phyloP scores from a whole-genome alignment of 2,888 invertebrate genomes.

The Stomorhina lunata region DNA sequence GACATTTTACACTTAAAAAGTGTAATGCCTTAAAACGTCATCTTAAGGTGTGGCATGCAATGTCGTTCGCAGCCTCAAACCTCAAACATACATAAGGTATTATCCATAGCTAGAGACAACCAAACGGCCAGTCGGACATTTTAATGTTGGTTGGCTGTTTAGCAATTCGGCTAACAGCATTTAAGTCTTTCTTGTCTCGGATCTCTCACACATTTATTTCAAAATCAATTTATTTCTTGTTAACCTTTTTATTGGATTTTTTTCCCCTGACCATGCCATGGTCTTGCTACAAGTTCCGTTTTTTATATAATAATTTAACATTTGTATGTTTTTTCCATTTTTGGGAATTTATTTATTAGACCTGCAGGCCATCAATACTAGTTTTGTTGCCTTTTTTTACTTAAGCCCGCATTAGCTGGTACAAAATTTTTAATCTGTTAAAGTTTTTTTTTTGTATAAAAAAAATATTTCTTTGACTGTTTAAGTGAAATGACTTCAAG shows the following conservation, averaged over 20 bases:
- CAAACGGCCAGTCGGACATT: conserved; percentile 1
- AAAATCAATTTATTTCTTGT: conserved; percentile 59
- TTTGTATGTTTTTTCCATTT: background rate
- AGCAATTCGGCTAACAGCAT: conserved; percentile 5
- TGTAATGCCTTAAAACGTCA: conserved; percentile 55
- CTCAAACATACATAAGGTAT: background rate
- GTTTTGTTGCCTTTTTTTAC: conserved; percentile 27
- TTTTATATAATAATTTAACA: background rate
- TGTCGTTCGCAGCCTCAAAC: background rate
- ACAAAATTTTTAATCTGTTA: conserved; percentile 38
- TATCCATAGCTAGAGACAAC: background rate
- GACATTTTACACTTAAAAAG: conserved; percentile 72
- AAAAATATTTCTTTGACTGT: conserved; percentile 1
- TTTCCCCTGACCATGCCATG: background rate
- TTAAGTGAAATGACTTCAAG: conserved; percentile 31
- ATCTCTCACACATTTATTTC: conserved; percentile 49
- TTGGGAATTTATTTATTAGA: conserved; percentile 22
- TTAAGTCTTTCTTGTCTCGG: conserved; percentile 1
- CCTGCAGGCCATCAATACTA: conserved; percentile 53
- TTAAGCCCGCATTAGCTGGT: conserved; percentile 47
- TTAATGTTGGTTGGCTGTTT: background rate
- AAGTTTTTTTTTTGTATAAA: conserved; percentile 15
- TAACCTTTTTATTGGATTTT: conserved; percentile 31
- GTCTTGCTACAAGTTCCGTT: conserved; percentile 35
- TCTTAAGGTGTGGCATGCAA: conserved; percentile 51